Evolutionary conservation across 2,888 invertebrate genomes (phyloP).

Genomic region (Galerucella nymphaeae): DNA sequence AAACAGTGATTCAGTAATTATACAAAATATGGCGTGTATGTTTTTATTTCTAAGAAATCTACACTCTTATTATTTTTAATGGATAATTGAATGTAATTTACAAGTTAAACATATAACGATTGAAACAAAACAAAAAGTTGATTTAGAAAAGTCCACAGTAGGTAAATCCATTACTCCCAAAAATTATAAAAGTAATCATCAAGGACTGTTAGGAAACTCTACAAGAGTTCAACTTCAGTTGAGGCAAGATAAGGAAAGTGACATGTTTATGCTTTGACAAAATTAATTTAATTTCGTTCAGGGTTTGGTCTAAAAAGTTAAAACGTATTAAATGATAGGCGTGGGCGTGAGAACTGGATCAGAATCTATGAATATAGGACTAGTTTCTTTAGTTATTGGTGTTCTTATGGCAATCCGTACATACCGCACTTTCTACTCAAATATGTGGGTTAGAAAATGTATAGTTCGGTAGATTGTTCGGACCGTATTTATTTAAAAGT

Average conservation of each 20-base stretch:
- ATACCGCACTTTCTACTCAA: slow-evolving; percentile 58
- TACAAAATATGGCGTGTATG: slow-evolving; percentile 39
- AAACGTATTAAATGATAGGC: slow-evolving; percentile 34
- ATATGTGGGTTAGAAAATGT: slow-evolving; percentile 61
- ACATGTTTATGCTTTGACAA: neutral
- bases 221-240: no score
- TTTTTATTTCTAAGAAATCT: slow-evolving; percentile 39
- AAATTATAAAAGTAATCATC: no score
- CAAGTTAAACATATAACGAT: slow-evolving; percentile 25
- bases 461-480: slow-evolving; percentile 44
- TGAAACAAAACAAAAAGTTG: no score
- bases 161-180: no score
- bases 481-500: slow-evolving; percentile 39
- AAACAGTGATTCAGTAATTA: slow-evolving; percentile 37
- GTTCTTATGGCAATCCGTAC: slow-evolving; percentile 42
- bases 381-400: slow-evolving; percentile 43
- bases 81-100: slow-evolving; percentile 37
- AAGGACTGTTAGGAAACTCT: no score
- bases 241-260: no score
- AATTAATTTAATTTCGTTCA: neutral
- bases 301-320: slow-evolving; percentile 10
- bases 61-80: slow-evolving; percentile 41
- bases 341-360: slow-evolving; percentile 48
- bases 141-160: no score
- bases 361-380: slow-evolving; percentile 43